Conservation (phyloP, 2,797 vertebrate genomes). For the Ibycter americanus region DNA sequence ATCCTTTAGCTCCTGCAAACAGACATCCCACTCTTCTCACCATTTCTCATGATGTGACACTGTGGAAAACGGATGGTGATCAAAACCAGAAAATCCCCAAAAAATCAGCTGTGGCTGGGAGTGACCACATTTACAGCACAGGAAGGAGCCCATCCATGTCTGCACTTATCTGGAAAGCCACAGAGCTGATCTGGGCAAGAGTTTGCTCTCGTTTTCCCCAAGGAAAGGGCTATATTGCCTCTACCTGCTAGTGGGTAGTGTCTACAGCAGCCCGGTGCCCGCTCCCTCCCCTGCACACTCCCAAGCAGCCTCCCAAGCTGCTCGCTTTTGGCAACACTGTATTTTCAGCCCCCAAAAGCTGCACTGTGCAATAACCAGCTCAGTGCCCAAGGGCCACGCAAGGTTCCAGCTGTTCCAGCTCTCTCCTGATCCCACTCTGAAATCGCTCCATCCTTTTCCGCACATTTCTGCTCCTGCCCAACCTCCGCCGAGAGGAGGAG, state of each 20-base stretch:
- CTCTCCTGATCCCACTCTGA: not conserved
- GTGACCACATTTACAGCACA: not conserved
- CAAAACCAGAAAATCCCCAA: not conserved
- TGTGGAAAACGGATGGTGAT: not conserved
- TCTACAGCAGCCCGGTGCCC: fast-evolving
- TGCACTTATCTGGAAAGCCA: not conserved
- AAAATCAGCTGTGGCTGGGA: not conserved
- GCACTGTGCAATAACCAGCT: not conserved
- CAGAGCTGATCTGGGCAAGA: not conserved
- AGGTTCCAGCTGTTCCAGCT: not conserved
- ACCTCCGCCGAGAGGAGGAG: not conserved
- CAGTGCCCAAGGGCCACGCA: too few relatives aligned
- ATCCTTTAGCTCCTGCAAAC: not conserved
- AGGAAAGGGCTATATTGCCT: not conserved
- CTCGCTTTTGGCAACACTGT: not conserved
- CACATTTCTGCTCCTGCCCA: not conserved
- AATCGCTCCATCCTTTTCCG: not conserved
- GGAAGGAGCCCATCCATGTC: fast-evolving
- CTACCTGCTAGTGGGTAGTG: not conserved
- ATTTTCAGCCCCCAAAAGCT: not conserved
- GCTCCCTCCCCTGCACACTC: not conserved
- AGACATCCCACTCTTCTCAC: not conserved
- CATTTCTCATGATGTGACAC: not conserved
- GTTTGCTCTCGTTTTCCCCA: fast-evolving
- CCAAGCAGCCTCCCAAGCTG: not conserved